A percentile compares a stretch with the other conserved stretches of the same genome.
Conservation (phyloP, 53 echinoderm and acorn worm genomes). For the Arbacia lixula region DNA sequence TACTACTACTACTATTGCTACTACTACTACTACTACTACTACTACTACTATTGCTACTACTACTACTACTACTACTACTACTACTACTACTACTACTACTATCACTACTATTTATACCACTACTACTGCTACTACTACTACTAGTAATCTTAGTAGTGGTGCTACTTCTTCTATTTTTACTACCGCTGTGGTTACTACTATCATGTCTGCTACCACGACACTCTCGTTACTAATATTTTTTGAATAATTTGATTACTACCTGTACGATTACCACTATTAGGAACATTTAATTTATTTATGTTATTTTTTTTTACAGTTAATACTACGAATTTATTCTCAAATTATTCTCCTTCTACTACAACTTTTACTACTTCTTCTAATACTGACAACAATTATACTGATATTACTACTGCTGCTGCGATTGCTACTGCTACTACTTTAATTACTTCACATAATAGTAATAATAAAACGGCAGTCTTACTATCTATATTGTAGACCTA, state of each 20-base stretch:
- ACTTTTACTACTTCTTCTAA: neutral
- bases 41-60: neutral
- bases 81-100: neutral
- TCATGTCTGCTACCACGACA: neutral
- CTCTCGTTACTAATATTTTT: neutral
- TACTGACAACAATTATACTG: neutral
- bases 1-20: conserved; percentile 12
- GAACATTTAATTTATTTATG: no score
- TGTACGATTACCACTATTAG: neutral
- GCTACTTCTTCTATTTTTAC: neutral
- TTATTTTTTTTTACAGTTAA: no score
- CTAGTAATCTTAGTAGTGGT: neutral
- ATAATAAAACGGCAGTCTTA: no score
- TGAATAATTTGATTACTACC: neutral
- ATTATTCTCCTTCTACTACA: neutral
- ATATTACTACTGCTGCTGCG: neutral
- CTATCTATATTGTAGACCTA: no score
- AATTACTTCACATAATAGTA: neutral
- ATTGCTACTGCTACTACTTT: neutral
- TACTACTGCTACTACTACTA: neutral
- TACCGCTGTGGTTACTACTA: neutral
- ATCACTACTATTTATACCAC: neutral
- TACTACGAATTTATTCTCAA: no score
- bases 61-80: neutral
- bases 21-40: neutral